Base-by-base conservation (phyloP, 2,888 invertebrate species). In the Campoplex capitator region DNA sequence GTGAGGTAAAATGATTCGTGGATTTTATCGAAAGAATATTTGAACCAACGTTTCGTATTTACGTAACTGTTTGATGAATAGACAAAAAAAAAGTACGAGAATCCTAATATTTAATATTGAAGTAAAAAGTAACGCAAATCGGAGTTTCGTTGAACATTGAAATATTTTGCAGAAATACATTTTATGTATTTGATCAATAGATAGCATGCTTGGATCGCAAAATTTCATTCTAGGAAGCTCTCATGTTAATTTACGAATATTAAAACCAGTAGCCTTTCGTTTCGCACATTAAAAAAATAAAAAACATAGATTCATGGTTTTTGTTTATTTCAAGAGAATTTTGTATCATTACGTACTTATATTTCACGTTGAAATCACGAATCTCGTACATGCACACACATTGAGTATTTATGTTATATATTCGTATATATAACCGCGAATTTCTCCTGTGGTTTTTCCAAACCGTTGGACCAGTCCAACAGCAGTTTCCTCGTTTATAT, bases 401-500 rank as follows among this genome's bases (percentile, higher is more conserved):
- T 83, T 45, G 48, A 67, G 56, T 83, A 28, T 87, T 91, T 89
- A 23, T 74, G 38, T 32, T 70, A 56, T 82, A 77, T 54, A 42
- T 45, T 48, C 45, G 56, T 87, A 23, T 23, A 23, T 23, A 23
- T 23, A 89, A 82, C 87, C 88, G 79, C 87, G 86, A 88, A 32
- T 89, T 89, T 88, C 87, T 88, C 90, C 88, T 38, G 68, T 76
- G 42, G 42, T 18, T 81, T 68, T 84, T 65, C 62, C 75, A 42
- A 68, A 58, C 56, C 71, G 71, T 16, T 54, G 51, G 54, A n/a
- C 71, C 67, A 89, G 89, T 88, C 88, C 88, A 58, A 71, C 88
- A 88, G 89, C 89, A 89, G 86, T 74, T 90, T 90, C 87, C 89
- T 88, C 80, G 75, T 68, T 74, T 75, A 82, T 68, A 71, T 73